Evolutionary conservation across 1,140 invertebrate species (phyloP), one percentile per base, ranked within the genome.

Genomic region (Zaprionus nigranus): DNA sequence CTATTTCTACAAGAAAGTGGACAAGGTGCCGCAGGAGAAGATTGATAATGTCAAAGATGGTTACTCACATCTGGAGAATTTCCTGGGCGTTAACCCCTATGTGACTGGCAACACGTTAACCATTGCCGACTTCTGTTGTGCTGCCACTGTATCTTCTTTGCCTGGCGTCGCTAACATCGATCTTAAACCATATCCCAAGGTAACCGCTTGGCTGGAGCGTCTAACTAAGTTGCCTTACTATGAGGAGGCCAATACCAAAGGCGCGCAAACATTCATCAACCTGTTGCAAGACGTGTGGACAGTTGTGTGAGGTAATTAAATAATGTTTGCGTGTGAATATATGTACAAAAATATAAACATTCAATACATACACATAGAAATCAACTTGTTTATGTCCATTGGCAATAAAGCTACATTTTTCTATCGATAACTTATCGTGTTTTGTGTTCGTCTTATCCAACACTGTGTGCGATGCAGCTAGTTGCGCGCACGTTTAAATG

Each of bases 41-140:
- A 78, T 84, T 5, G 80, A 91, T 6, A 82, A 92, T 3, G 80
- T 95, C 0, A 82, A 92, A 13, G 92, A 93, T 70, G 92, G 92
- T 0, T 95, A 95, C 30, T 92, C 92, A 3, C 92, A 94, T 26
- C 71, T 95, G 9, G 94, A 96, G 58, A 93, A 76, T 28, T 94
- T 94, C 75, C 78, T 95, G 17, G 90, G 93, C 3, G 92, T 92
- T 0, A 90, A 80, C 13, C 65, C 81, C 2, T 95, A 94, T 91
- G 56, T 94, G n/a, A 94, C 93, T 12, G 95, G 95, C 0, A 93
- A 94, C 9, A 72, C 92, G 5, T 51, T 95, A 5, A 96, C 95
- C 0, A 92, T 96, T 24, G 96, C 95, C 13, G 96, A 95, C 74
- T 93, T 95, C 20, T 93, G 93, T 61, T 94, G 94, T 57, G 90